Evolutionary conservation across 2,888 invertebrate species (phyloP), one percentile per base, ranked within the genome.

Genomic region (Tanypteryx hageni): DNA sequence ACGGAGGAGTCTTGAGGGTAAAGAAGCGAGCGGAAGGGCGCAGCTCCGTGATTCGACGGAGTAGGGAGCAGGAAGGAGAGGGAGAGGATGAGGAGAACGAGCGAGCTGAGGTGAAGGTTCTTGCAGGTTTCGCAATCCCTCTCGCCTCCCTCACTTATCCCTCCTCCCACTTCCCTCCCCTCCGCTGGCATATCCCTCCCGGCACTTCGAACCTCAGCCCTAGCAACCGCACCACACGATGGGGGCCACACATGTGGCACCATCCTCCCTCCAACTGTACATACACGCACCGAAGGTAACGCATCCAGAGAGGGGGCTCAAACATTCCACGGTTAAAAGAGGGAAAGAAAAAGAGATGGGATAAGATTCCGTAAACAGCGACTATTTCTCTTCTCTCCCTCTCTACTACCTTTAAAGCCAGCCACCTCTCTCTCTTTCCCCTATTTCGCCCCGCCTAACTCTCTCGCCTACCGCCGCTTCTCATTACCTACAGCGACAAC

Each of bases 321-420:
- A 22, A n/a, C 22, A 27, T 76, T 76, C 22, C 76, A 22, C 22
- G 27, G n/a, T 13, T 27, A 27, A 22, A 64, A 0, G 76, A n/a
- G 7, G n/a, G 22, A n/a, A 8, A 27, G 76, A 76, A 44, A 44
- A 44, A 44, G 44, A 44, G 44, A n/a, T 76, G 27, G 27, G 76
- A 76, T 76, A 76, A 27, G 76, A 22, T n/a, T 76, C 76, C 76
- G 27, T 76, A n/a, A 76, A 76, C 76, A 68, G 68, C 10, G 22
- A 22, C 76, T 76, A 76, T 68, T 22, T 68, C n/a, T n/a, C n/a
- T n/a, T n/a, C 22, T 14, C 76, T 27, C 13, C 22, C 27, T 10
- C 11, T 76, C 76, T 22, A 27, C 27, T 76, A 76, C 76, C 76
- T 76, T 76, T 27, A 44, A 44, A 44, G 5, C 44, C 44, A 44